Evolutionary conservation across 2,888 invertebrate species (phyloP), one percentile per base, ranked within the genome.

Genomic region (Agrilus mali): DNA sequence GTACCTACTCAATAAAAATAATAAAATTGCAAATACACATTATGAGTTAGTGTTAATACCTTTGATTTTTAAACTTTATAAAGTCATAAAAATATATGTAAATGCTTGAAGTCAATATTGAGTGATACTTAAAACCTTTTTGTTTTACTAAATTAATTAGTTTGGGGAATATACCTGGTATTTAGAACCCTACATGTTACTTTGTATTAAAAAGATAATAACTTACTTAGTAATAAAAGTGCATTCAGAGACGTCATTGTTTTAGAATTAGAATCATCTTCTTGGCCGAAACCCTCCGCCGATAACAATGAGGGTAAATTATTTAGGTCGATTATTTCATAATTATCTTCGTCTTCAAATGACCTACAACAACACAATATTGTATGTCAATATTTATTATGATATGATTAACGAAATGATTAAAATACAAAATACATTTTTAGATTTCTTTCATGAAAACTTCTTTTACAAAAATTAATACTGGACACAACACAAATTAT

Each of bases 181-280:
- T n/a, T n/a, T n/a, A n/a, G n/a, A n/a, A n/a, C n/a, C n/a, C n/a
- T n/a, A n/a, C n/a, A n/a, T n/a, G n/a, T n/a, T n/a, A n/a, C n/a
- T n/a, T n/a, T 15, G n/a, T 15, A 35, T 14, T 17, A 13, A 13
- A 33, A 31, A 35, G 12, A 27, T 16, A 38, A 17, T n/a, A 38
- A 56, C 59, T 56, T 55, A 62, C 64, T 60, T 41, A 63, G 43
- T 43, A 63, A 51, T 44, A 63, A 50, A 7, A 61, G 50, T 1
- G 57, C 55, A 22, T 59, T 56, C 15, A 65, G 46, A 7, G 64
- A 63, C 7, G 61, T 60, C 59, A 60, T 60, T 55, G 55, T 57
- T 41, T 53, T 56, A 37, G 57, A 55, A 42, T 53, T 56, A 37
- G 57, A 55, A 38, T 56, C 55, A 14, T 53, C 53, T 44, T 60